Evolutionary conservation across 2,797 vertebrate species (phyloP), one percentile per base, ranked within the genome.

Genomic region (Clamator glandarius): DNA sequence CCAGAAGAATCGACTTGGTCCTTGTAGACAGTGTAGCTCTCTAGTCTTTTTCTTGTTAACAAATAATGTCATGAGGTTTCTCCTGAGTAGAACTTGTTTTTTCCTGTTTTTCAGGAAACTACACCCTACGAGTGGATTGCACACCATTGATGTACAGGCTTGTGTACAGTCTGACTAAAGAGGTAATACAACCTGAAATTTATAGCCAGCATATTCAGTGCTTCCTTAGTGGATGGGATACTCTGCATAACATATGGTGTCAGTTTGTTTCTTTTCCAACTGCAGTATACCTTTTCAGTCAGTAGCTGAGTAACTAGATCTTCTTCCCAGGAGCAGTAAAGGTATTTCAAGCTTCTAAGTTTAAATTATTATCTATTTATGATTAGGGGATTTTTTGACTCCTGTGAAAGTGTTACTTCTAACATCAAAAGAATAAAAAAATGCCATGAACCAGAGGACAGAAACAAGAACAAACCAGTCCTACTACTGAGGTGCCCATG

Each of bases 61-160:
- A 81, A 36, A 33, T 58, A 59, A 18, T 28, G 25, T 12, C 33
- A 74, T 4, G 3, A 63, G 41, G 8, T 66, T 69, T 81, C 59
- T 67, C 39, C 26, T 66, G 29, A 68, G 12, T 16, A 29, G 24
- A 90, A 44, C 11, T 87, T 59, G 16, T 36, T 85, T 92, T 62
- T 74, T 42, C 16, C 59, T 95, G 7, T 84, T 66, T 97, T 97
- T 88, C 86, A 99, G 99, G 99, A 63, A 99, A 99, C 98, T 99
- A 99, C 96, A 99, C 99, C 2, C 96, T 99, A 87, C 98, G 99
- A 95, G 98, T 99, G 23, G 99, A 99, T 95, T 99, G 99, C 95
- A 98, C 99, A 10, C 99, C 99, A 1, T 98, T 99, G 75, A 97
- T 99, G 89, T 98, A 99, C 93, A 98, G 97, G 14, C 93, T 99